A percentile compares a stretch with the other conserved stretches of the same genome.
Evolutionary conservation across 2,888 invertebrate species (phyloP).

Genomic region (Aspidiotus rigidus): DNA sequence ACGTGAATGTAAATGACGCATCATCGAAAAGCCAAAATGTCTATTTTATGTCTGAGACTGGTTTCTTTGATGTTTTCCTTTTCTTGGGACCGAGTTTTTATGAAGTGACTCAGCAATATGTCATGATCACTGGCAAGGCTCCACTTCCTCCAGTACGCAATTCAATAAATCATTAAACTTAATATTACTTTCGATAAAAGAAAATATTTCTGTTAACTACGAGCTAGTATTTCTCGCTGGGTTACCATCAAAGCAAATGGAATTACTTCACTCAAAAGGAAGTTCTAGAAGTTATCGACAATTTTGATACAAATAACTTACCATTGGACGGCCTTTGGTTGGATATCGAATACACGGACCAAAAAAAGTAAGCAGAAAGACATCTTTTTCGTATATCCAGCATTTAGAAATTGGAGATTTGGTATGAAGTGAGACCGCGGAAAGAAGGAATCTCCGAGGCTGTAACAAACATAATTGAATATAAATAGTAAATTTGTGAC

Average conservation of each 20-base stretch:
- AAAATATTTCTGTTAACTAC: too few relatives aligned
- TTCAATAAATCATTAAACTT: not conserved
- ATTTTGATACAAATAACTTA: constrained; percentile 83
- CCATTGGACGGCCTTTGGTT: constrained; percentile 96
- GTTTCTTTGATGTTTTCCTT: constrained; percentile 86
- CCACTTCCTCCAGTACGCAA: constrained; percentile 64
- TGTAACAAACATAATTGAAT: too few relatives aligned
- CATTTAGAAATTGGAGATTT: too few relatives aligned
- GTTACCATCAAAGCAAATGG: constrained; percentile 96
- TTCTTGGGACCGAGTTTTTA: constrained; percentile 78
- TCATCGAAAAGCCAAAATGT: constrained; percentile 51
- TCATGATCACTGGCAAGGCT: constrained; percentile 74
- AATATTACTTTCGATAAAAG: too few relatives aligned
- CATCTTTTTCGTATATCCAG: too few relatives aligned
- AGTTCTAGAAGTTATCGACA: constrained; percentile 69
- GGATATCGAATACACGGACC: constrained; percentile 97
- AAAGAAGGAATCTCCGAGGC: too few relatives aligned
- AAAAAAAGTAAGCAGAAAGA: constrained; percentile 52
- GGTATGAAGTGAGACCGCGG: too few relatives aligned
- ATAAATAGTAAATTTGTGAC: too few relatives aligned
- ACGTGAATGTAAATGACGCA: constrained; percentile 54
- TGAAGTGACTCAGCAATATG: constrained; percentile 81
- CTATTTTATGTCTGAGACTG: constrained; percentile 94
- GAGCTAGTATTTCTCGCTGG: constrained; percentile 58
- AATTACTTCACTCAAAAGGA: constrained; percentile 93